A percentile compares a stretch with the other conserved stretches of the same genome.
Conservation (phyloP, 2,888 invertebrate species). For the Thymelicus sylvestris region DNA sequence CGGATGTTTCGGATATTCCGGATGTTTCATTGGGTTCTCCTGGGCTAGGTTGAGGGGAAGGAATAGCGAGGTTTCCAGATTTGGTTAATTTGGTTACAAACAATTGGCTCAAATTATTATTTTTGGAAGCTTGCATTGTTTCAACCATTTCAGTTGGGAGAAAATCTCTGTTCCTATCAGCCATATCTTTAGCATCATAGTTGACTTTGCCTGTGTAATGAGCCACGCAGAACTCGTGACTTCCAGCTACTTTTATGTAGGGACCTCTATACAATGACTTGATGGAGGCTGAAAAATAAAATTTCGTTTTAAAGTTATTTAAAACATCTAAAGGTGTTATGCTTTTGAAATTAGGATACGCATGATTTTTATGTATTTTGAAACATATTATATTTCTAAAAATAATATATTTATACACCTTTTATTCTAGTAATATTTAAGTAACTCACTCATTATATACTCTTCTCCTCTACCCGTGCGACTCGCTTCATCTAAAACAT, state of each 20-base stretch:
- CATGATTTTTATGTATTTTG: neutral
- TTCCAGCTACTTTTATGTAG: constrained; percentile 83
- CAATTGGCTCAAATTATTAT: constrained; percentile 86
- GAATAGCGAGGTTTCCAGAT: constrained; percentile 92
- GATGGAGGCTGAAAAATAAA: constrained; percentile 78
- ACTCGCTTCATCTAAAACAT: constrained; percentile 94
- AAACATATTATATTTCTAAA: too few relatives aligned
- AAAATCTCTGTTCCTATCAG: constrained; percentile 96
- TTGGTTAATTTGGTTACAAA: constrained; percentile 93
- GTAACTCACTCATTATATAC: constrained; percentile 88
- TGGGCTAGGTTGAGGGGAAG: constrained; percentile 67
- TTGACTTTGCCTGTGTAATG: constrained; percentile 96
- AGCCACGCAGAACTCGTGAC: constrained; percentile 91
- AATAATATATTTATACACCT: too few relatives aligned
- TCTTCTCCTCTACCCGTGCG: constrained; percentile 88
- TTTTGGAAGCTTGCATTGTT: constrained; percentile 90
- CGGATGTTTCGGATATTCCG: constrained; percentile 42
- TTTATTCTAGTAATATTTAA: neutral
- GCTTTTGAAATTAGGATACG: too few relatives aligned
- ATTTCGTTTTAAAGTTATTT: neutral
- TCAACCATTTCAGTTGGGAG: constrained; percentile 95
- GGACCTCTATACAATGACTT: constrained; percentile 80
- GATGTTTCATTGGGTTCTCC: constrained; percentile 49
- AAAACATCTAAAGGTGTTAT: too few relatives aligned
- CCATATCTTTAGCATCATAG: constrained; percentile 93